phyloP scores from a whole-genome alignment of 2,113 vertebrate species.

The Erinaceus europaeus region DNA sequence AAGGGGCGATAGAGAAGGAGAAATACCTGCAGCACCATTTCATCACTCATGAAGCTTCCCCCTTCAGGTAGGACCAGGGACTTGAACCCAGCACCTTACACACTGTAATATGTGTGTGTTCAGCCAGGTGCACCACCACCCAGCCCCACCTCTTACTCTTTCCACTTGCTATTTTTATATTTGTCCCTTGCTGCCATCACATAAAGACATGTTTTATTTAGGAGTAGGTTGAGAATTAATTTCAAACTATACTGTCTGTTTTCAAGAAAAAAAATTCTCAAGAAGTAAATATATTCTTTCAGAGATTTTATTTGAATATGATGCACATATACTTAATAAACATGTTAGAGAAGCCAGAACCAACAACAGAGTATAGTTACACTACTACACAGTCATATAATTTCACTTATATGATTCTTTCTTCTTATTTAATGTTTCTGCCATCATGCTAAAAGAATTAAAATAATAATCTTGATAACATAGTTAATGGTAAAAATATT shows the following conservation, averaged over 20 bases:
- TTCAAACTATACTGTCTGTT: not conserved
- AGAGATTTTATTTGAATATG: conserved; percentile 63
- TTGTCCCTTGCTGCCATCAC: no score
- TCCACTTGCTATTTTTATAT: no score
- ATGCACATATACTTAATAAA: not conserved
- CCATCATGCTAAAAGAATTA: not conserved
- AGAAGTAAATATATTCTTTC: not conserved
- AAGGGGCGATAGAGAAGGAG: no score
- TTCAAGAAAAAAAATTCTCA: not conserved
- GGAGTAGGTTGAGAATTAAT: no score
- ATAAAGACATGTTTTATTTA: no score
- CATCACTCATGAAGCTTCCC: no score
- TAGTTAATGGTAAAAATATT: not conserved
- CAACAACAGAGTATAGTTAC: not conserved
- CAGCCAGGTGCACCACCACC: no score
- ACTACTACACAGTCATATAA: not conserved
- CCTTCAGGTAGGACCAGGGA: no score
- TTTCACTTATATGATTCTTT: not conserved
- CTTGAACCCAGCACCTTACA: no score
- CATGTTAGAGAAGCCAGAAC: not conserved
- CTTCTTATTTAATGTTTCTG: not conserved
- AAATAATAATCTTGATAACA: not conserved
- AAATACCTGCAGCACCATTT: no score
- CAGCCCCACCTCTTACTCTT: no score
- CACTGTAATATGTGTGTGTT: no score